Base-by-base conservation (phyloP, 2,888 invertebrate genomes). In the Hedya salicella region DNA sequence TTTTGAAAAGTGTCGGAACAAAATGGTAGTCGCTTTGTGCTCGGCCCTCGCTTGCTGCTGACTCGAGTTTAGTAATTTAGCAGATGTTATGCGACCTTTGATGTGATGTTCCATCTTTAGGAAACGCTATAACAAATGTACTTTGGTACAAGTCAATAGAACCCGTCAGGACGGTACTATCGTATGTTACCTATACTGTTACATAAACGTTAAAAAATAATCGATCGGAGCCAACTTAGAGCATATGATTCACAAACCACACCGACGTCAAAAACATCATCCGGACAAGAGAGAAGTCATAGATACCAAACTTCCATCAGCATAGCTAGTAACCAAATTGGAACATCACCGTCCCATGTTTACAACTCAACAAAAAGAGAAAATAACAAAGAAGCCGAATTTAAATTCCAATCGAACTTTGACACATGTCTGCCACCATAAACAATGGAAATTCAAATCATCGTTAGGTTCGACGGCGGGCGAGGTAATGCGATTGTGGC, bases 351-450 rank as follows among this genome's bases (percentile, higher is more conserved):
- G 86, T 75, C 73, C 87, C 87, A 81, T 92, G 92, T 92, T 92
- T 92, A 92, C 92, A 92, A 90, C 88, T 89, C 88, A 83, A 88
- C 86, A 89, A 89, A 91, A 91, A 86, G 80, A 81, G 79, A 80
- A 74, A 82, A 87, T 86, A 89, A 91, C 92, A 92, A 92, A 91
- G 89, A 82, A 88, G 90, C 92, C 92, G 92, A 92, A 91, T 91
- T 90, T 88, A 88, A 91, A 91, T 92, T 91, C 92, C 89, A 88
- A 89, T 91, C 91, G 92, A 92, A 91, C 91, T 91, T 91, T 91
- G 92, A 92, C 92, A 91, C 91, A 92, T 91, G 92, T 91, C 92
- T 92, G 92, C 92, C 92, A 91, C 92, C 91, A 92, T 90, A 92
- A 91, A 92, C 92, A 92, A 92, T 91, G 87, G 88, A 89, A 90